Evolutionary conservation across 2,888 invertebrate genomes (phyloP), one percentile per base, ranked within the genome.

Genomic region (Caenorhabditis drosophilae): DNA sequence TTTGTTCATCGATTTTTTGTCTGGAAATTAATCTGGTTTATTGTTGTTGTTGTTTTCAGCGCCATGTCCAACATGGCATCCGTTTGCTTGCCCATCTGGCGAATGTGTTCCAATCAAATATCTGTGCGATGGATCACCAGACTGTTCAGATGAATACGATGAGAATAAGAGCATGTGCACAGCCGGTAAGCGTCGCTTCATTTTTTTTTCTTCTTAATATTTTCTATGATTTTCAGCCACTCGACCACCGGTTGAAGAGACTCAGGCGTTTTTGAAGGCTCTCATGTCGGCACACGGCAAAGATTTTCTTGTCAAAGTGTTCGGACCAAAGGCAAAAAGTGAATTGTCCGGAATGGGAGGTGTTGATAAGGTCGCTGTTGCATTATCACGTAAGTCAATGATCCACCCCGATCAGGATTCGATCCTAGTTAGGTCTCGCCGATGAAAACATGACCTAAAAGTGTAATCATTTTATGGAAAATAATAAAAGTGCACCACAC

Each of bases 51-150:
- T 36, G 18, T 23, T 46, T 46, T 16, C 67, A 76, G 79, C 72
- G 7, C 72, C 73, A 12, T 94, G 94, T 83, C 93, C 92, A 84
- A 92, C 94, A 1, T 94, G 94, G 86, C 93, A 93, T 86, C 95
- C 94, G 35, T 95, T 95, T 88, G 92, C 92, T 85, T 95, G 95
- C 84, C 95, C 94, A 0, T 84, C 84, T 22, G 92, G 92, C 67
- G 90, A 91, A 85, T 95, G 94, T 87, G 94, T 95, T 86, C 93
- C 93, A 72, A 93, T 95, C 85, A 94, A 93, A 62, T 94, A 95
- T 86, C 88, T 94, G 49, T 95, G 94, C 85, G 94, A 95, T 84
- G 93, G 93, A 18, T 91, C 91, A 9, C 92, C 93, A 0, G 94
- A 94, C 86, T 95, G 94, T 86, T 70, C 74, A 16, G 93, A 94